A percentile compares a stretch with the other conserved stretches of the same genome.
phyloP scores from a whole-genome alignment of 2,797 vertebrate species.

The Thunnus albacares region DNA sequence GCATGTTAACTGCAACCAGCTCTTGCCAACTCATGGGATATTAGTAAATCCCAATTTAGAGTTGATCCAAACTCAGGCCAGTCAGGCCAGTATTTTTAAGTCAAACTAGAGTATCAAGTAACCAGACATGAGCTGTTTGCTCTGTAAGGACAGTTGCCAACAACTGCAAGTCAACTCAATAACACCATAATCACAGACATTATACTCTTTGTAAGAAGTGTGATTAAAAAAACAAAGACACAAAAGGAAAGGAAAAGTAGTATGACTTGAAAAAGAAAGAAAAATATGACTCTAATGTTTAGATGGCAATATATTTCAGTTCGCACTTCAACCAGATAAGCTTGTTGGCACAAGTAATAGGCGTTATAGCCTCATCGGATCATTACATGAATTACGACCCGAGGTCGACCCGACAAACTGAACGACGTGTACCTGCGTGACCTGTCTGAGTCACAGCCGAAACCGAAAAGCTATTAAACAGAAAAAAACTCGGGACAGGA shows the following conservation, averaged over 20 bases:
- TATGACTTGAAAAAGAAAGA: not conserved
- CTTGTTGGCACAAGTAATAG: not conserved
- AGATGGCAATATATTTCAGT: not conserved
- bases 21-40: not conserved
- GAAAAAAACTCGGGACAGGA: not conserved
- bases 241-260: not conserved
- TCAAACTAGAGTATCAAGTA: not conserved
- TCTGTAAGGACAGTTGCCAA: not conserved
- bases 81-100: not conserved
- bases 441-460: constrained; percentile 47
- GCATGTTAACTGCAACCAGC: not conserved
- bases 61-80: constrained; percentile 3
- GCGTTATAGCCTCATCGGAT: constrained; percentile 1
- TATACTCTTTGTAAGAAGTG: not conserved
- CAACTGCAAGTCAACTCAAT: constrained; percentile 1
- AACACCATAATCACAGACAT: not conserved
- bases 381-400: not conserved
- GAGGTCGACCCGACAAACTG: not conserved
- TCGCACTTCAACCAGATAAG: not conserved
- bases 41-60: not conserved
- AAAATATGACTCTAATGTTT: not conserved
- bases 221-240: not conserved
- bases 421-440: constrained; percentile 24
- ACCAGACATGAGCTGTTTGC: not conserved
- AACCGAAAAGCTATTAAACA: constrained; percentile 39